Conservation (phyloP, 2,797 vertebrate genomes). For the Arremon brunneinucha region DNA sequence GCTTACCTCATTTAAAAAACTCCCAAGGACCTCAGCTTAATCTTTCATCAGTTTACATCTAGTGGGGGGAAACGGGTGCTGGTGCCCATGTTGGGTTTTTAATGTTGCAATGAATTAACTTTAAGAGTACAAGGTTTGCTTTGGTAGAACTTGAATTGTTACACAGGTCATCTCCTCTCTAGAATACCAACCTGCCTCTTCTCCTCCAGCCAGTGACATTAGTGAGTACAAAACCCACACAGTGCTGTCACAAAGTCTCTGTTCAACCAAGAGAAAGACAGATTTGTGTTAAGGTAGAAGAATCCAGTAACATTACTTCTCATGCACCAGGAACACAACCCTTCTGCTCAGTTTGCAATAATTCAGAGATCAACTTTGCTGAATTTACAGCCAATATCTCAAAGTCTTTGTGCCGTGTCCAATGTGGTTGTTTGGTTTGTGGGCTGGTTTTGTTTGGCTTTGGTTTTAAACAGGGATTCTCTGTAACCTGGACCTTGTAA, state of each 20-base stretch:
- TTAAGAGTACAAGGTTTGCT: neutral
- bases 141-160: neutral
- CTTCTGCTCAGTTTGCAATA: neutral
- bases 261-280: neutral
- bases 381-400: neutral
- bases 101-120: neutral
- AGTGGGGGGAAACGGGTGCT: too few relatives aligned
- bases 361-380: neutral
- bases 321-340: neutral
- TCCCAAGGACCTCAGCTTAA: neutral
- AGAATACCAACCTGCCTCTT: neutral
- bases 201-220: neutral
- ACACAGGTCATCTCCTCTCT: neutral
- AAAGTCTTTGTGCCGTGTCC: fast-evolving
- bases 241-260: neutral
- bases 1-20: neutral
- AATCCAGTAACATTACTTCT: neutral
- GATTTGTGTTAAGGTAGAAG: neutral
- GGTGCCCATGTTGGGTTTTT: neutral
- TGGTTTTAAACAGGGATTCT: neutral
- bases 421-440: neutral
- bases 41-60: neutral
- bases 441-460: neutral
- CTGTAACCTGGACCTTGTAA: neutral
- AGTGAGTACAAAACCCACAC: neutral